Percentiles rank a stretch among this genome's conserved stretches.
Conservation (phyloP, 2,113 vertebrate genomes). For the Toxostoma redivivum region DNA sequence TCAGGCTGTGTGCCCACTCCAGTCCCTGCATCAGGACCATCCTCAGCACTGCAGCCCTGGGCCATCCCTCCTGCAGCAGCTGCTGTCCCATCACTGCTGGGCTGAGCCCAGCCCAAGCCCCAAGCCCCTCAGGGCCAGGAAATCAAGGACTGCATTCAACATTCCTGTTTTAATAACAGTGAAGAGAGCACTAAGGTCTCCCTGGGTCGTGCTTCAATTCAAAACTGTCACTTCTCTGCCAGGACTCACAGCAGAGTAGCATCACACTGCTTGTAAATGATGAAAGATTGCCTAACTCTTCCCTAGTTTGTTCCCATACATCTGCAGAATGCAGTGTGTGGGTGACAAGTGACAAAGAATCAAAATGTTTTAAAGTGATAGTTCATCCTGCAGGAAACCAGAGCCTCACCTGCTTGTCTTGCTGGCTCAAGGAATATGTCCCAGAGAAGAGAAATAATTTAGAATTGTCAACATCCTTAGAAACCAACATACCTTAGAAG, state of each 20-base stretch:
- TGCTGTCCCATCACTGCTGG: not conserved
- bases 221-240: not conserved
- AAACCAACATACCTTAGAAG: not conserved
- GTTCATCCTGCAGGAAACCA: not conserved
- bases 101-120: not conserved
- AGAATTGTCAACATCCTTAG: not conserved
- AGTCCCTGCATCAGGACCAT: accelerated
- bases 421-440: not conserved
- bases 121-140: not conserved
- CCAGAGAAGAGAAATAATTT: not conserved
- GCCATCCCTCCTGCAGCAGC: not conserved
- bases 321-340: not conserved
- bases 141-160: not conserved
- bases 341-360: not conserved
- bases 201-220: not conserved
- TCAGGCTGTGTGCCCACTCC: too few species aligned
- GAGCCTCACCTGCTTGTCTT: not conserved
- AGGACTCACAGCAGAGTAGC: not conserved
- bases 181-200: not conserved
- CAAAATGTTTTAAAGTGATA: not conserved
- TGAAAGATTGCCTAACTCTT: conserved; percentile 16
- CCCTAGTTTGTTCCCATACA: not conserved
- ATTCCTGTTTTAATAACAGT: not conserved
- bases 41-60: not conserved
- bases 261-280: not conserved